Percentiles rank a stretch among this genome's conserved stretches.
Conservation (phyloP, 2,113 vertebrate genomes). For the Lepisosteus oculatus region DNA sequence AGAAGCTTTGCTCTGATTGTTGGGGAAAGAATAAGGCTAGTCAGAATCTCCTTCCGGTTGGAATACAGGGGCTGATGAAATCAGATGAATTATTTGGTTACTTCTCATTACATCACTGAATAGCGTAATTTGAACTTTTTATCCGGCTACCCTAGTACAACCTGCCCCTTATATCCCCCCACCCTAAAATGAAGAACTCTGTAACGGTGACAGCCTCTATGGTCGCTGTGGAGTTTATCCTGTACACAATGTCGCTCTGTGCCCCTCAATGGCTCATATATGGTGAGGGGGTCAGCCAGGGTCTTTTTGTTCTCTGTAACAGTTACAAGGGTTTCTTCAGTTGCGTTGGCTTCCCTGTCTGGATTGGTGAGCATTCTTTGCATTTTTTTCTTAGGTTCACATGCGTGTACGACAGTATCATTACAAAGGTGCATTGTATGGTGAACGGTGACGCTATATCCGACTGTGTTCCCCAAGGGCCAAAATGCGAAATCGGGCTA, state of each 20-base stretch:
- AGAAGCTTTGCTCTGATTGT: too few relatives aligned
- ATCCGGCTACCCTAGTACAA: too few relatives aligned
- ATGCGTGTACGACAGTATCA: neutral
- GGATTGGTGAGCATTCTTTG: constrained; percentile 30
- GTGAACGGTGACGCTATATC: neutral
- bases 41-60: too few relatives aligned
- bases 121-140: too few relatives aligned
- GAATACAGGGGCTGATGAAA: too few relatives aligned
- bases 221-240: constrained; percentile 45
- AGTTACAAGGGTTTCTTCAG: constrained; percentile 28
- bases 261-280: constrained; percentile 35
- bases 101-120: neutral
- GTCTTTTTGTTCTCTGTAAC: constrained; percentile 34
- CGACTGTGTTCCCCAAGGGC: neutral
- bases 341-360: constrained; percentile 33
- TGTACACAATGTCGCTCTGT: constrained; percentile 42
- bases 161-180: neutral
- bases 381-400: neutral
- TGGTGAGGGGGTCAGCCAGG: constrained; percentile 20
- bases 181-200: constrained; percentile 31
- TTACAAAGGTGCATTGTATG: constrained; percentile 19
- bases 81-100: neutral
- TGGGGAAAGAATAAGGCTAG: neutral
- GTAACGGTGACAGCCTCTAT: constrained; percentile 33
- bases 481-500: too few relatives aligned